Evolutionary conservation across 2,888 invertebrate species (phyloP).

Genomic region (Petrophora chlorosata): DNA sequence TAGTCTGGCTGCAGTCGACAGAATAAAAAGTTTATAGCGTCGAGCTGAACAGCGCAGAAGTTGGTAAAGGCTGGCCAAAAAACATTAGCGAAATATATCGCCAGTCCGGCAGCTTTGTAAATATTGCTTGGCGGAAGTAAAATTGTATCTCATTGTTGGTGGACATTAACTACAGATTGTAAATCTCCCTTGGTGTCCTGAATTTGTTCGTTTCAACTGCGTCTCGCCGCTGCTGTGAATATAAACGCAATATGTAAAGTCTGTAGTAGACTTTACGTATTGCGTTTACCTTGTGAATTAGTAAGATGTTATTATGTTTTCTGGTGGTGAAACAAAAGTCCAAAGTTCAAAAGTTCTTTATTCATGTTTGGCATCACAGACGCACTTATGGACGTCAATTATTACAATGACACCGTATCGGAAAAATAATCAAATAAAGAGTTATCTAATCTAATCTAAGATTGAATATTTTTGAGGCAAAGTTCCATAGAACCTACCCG

Average conservation of each 20-base stretch:
- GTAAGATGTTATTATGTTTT: too few relatives aligned
- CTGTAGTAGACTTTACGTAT: too few relatives aligned
- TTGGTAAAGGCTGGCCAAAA: slow-evolving; percentile 66
- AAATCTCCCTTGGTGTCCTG: slow-evolving; percentile 66
- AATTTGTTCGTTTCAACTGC: slow-evolving; percentile 40
- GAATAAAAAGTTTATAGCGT: slow-evolving; percentile 57
- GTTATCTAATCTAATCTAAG: too few relatives aligned
- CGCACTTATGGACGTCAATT: too few relatives aligned
- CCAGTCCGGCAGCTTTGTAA: slow-evolving; percentile 61
- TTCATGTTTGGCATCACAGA: too few relatives aligned
- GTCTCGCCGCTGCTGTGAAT: slow-evolving; percentile 19
- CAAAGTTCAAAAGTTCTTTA: too few relatives aligned
- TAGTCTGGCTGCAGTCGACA: slow-evolving; percentile 58
- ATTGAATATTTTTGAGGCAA: too few relatives aligned
- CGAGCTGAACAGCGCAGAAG: slow-evolving; percentile 48
- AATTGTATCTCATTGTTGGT: slow-evolving; percentile 76
- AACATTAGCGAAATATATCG: slow-evolving; percentile 66
- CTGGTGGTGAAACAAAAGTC: too few relatives aligned
- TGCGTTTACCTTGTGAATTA: too few relatives aligned
- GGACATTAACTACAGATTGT: slow-evolving; percentile 74
- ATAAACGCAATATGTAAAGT: slow-evolving; percentile 22
- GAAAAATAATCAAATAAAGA: too few relatives aligned
- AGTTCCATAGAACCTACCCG: too few relatives aligned
- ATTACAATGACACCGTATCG: too few relatives aligned
- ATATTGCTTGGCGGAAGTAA: slow-evolving; percentile 68